Percentiles rank a stretch among this genome's conserved stretches.
Conservation (phyloP, 2,888 invertebrate species). For the Hyposoter dolosus region DNA sequence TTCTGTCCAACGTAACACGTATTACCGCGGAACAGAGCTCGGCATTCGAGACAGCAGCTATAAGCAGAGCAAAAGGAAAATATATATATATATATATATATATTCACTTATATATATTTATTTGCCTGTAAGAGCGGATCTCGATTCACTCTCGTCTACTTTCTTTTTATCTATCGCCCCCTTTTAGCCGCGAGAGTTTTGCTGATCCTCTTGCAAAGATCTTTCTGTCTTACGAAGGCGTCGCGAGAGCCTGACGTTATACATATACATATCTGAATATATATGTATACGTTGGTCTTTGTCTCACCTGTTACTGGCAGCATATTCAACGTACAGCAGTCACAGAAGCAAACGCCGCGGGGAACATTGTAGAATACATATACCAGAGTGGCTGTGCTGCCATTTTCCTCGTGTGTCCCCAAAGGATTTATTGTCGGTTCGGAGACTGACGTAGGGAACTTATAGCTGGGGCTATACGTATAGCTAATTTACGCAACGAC, state of each 20-base stretch:
- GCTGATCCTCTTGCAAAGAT: slow-evolving; percentile 29
- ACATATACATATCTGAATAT: background rate
- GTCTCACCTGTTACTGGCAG: slow-evolving; percentile 58
- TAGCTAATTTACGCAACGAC: slow-evolving; percentile 60
- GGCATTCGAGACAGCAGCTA: slow-evolving; percentile 35
- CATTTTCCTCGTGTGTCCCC: slow-evolving; percentile 56
- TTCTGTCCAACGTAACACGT: slow-evolving; percentile 67
- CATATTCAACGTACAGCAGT: slow-evolving; percentile 45
- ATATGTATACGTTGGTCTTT: slow-evolving; percentile 33
- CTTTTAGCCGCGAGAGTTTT: slow-evolving; percentile 43
- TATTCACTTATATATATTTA: slow-evolving; percentile 23
- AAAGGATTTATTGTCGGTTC: slow-evolving; percentile 64
- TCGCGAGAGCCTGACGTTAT: slow-evolving; percentile 28
- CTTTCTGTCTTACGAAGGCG: slow-evolving; percentile 48
- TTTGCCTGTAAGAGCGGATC: slow-evolving; percentile 51
- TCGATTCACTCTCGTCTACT: slow-evolving; percentile 66
- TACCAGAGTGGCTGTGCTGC: background rate
- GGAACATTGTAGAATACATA: slow-evolving; percentile 21
- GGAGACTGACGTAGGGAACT: slow-evolving; percentile 53
- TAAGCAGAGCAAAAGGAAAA: slow-evolving; percentile 53
- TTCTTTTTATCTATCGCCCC: slow-evolving; percentile 64
- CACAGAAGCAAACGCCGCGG: slow-evolving; percentile 53
- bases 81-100: slow-evolving; percentile 20
- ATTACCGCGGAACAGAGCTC: slow-evolving; percentile 46
- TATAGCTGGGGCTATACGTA: slow-evolving; percentile 16